Conservation (phyloP, 2,888 invertebrate genomes). For the Vesta saturnalis region DNA sequence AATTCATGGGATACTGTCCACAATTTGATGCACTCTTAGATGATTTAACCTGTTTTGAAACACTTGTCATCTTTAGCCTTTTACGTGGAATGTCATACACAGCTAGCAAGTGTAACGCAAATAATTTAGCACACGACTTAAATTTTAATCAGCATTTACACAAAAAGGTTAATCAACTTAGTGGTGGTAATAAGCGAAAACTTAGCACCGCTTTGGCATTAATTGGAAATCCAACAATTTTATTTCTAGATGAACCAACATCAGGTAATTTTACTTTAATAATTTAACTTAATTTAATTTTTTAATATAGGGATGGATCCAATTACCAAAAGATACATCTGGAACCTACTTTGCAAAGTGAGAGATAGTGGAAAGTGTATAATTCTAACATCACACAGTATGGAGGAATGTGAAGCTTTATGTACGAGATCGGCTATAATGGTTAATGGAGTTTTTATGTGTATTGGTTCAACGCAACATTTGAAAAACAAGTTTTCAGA, state of each 20-base stretch:
- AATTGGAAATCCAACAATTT: constrained; percentile 66
- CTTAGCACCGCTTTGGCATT: constrained; percentile 66
- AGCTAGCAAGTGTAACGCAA: constrained; percentile 53
- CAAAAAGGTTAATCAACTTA: constrained; percentile 61
- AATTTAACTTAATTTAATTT: constrained; percentile 61
- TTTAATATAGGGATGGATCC: constrained; percentile 75
- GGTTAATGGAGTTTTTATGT: constrained; percentile 86
- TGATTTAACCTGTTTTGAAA: constrained; percentile 66
- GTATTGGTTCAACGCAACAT: constrained; percentile 83
- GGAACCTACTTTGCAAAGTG: constrained; percentile 77
- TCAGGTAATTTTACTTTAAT: constrained; percentile 71
- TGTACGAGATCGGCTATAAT: constrained; percentile 84
- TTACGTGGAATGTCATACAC: constrained; percentile 61
- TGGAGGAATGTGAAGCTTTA: constrained; percentile 89
- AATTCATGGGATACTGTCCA: constrained; percentile 69
- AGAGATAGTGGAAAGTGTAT: constrained; percentile 78
- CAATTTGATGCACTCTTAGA: constrained; percentile 68
- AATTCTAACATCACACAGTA: constrained; percentile 85
- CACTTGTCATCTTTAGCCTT: constrained; percentile 64
- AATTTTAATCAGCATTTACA: constrained; percentile 61
- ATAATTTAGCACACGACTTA: constrained; percentile 59
- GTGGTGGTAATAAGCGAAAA: constrained; percentile 69
- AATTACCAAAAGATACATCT: constrained; percentile 80
- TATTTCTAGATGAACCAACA: constrained; percentile 66
- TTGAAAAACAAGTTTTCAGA: constrained; percentile 82